A percentile compares a stretch with the other conserved stretches of the same genome.
Evolutionary conservation across 2,797 vertebrate genomes (phyloP).

Genomic region (Enteromius treurensis): DNA sequence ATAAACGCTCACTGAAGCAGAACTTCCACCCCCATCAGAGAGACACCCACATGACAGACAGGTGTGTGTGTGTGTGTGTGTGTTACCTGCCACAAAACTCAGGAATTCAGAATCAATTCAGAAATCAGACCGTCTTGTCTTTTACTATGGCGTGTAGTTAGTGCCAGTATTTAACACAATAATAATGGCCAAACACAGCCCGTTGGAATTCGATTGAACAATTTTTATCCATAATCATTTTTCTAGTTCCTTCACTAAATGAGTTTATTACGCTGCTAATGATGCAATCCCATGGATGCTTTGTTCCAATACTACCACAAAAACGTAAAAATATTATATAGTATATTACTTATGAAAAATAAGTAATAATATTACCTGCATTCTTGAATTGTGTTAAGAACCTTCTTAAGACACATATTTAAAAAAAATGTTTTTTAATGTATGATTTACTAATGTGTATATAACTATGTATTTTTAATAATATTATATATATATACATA

Average conservation of each 20-base stretch:
- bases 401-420: too few species aligned
- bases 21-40: conserved; percentile 42
- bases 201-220: not conserved
- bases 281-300: too few species aligned
- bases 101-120: not conserved
- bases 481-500: too few species aligned
- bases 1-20: conserved; percentile 40
- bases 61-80: conserved; percentile 6
- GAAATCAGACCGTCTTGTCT: not conserved
- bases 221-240: not conserved
- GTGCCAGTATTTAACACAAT: not conserved
- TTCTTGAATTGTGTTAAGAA: too few species aligned
- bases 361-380: too few species aligned
- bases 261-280: too few species aligned
- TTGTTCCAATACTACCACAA: too few species aligned
- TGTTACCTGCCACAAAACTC: not conserved
- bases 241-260: not conserved
- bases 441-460: too few species aligned
- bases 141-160: not conserved
- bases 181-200: not conserved
- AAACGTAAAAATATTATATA: too few species aligned
- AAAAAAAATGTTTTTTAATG: too few species aligned
- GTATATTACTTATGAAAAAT: too few species aligned
- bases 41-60: conserved; percentile 25
- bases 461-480: too few species aligned